Evolutionary conservation across 1,140 invertebrate species (phyloP), one percentile per base, ranked within the genome.

Genomic region (Pseudomyrmex gracilis): DNA sequence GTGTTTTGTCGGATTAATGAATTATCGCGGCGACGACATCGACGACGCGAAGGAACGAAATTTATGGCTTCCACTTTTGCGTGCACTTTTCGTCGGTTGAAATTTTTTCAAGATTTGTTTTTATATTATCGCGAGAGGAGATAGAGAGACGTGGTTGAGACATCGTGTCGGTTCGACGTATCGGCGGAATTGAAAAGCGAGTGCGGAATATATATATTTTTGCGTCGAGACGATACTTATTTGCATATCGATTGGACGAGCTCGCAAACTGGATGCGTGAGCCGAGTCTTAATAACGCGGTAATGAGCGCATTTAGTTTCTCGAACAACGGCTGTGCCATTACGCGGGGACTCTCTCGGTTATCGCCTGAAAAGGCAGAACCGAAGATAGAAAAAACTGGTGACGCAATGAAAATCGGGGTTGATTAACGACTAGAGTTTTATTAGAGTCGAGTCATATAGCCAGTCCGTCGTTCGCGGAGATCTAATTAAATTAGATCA

Each of bases 161-260:
- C 34, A 20, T 58, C 43, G 61, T 22, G n/a, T 58, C 66, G 8
- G 8, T 9, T 47, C 15, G 24, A 53, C 20, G 66, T 78, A 78
- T 78, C 64, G n/a, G 49, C 22, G 49, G 15, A 34, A 70, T 57
- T 58, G 53, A 71, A 49, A 68, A 20, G 12, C 12, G 58, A 74
- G 47, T 34, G 58, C 22, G 47, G 47, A 5, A 0, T n/a, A n/a
- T n/a, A n/a, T 64, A 71, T 71, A 17, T 60, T 24, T 71, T 80
- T 43, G 15, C 45, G 20, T 80, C 55, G 76, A 24, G 20, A 20
- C 53, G 49, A 78, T 15, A 66, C 76, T 70, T 70, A 80, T 70
- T 80, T 80, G 66, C 76, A 60, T 80, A 80, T 80, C 76, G 67
- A 70, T 80, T 80, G 43, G 20, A 80, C 76, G 53, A 70, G 76